Conservation (phyloP, 2,888 invertebrate species). For the Microctonus brassicae region DNA sequence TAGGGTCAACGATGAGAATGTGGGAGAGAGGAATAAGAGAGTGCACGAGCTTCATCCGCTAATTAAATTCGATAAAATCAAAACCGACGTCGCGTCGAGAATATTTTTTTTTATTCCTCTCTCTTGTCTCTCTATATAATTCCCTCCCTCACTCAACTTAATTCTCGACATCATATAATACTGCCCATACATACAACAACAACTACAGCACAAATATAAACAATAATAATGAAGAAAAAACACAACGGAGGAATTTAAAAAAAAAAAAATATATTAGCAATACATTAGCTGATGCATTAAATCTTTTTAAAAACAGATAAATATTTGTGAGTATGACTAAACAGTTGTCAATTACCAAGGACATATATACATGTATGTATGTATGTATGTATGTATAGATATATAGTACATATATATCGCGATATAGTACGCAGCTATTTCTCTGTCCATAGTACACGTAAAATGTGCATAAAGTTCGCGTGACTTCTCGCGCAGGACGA, state of each 20-base stretch:
- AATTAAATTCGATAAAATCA: conserved; percentile 61
- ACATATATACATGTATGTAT: conserved; percentile 12
- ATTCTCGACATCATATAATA: conserved; percentile 41
- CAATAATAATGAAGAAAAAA: too few relatives aligned
- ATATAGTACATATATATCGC: too few relatives aligned
- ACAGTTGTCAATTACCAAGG: conserved; percentile 29
- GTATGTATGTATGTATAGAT: too few relatives aligned
- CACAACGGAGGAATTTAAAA: too few relatives aligned
- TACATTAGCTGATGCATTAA: too few relatives aligned
- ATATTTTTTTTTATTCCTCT: neutral
- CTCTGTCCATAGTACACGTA: neutral
- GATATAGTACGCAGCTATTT: neutral
- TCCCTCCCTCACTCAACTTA: neutral
- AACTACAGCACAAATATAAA: too few relatives aligned
- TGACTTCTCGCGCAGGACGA: conserved; percentile 18
- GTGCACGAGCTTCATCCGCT: conserved; percentile 54
- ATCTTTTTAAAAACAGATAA: too few relatives aligned
- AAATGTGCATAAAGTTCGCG: conserved; percentile 8
- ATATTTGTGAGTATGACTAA: too few relatives aligned
- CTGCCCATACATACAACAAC: too few relatives aligned
- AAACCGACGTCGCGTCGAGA: conserved; percentile 9
- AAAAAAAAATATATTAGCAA: too few relatives aligned
- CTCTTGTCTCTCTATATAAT: neutral
- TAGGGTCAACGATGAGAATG: neutral
- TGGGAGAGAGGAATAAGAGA: conserved; percentile 10